Evolutionary conservation across 2,888 invertebrate species (phyloP), one percentile per base, ranked within the genome.

Genomic region (Camptogramma bilineatum): DNA sequence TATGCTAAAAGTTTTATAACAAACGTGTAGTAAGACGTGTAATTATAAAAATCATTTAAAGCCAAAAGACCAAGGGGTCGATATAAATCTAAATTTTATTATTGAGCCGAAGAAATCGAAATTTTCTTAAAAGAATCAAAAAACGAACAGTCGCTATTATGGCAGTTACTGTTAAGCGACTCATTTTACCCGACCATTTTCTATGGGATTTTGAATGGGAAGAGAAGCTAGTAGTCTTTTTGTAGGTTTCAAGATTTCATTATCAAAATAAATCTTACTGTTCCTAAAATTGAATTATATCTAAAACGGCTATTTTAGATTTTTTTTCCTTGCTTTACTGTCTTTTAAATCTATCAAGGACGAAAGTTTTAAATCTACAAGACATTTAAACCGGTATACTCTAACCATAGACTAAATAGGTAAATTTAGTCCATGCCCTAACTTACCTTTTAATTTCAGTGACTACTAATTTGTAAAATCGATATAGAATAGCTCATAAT

Each of bases 71-170:
- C 68, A 63, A 67, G 24, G 31, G 62, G 67, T 67, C 48, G 52
- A 67, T 61, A 64, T 57, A 61, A 53, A 67, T 65, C 66, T 70
- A 69, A 60, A 55, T 53, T 56, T 57, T 60, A 63, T 57, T 61
- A 66, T 82, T 80, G 82, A 84, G 83, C 83, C 72, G 77, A 75
- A 69, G 66, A 59, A 70, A 75, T 73, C 63, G 63, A 47, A 47
- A 51, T 31, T 52, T 51, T 65, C 31, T 55, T 67, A 64, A 65
- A 66, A 65, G 34, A 50, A 68, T 64, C 44, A 52, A 66, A 72
- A 55, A 66, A 69, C 69, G 79, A 76, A 79, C 83, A 84, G 80
- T 83, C 83, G 68, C 62, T 75, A 77, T 76, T 81, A 82, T 85
- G 88, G 85, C 88, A 86, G 87, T 84, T 74, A 73, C 74, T 64